These are phyloP conservation scores for Atractosteus spatula DNA, from an alignment of 2,113 vertebrate species.

Conservation along the genomic window DNA sequence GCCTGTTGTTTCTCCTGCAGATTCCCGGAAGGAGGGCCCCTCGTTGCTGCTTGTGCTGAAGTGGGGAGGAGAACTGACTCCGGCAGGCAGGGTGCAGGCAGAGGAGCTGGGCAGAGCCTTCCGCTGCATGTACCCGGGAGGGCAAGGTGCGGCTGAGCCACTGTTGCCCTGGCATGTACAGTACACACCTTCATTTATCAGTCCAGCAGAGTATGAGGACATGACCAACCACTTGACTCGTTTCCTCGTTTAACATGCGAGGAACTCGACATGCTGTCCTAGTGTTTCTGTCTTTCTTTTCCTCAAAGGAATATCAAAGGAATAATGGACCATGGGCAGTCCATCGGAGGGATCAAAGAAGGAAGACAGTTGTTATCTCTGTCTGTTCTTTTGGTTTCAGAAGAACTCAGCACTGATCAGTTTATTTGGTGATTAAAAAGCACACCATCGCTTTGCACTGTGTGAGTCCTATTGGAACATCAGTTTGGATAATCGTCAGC, in stretches of 20 bases:
- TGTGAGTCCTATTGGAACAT: not conserved
- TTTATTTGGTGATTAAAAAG: no score
- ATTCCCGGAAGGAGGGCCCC: conserved; percentile 69
- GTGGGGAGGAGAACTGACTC: conserved; percentile 95
- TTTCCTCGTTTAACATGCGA: not conserved
- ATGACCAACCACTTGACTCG: not conserved
- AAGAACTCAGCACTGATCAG: no score
- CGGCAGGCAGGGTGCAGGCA: conserved; percentile 88
- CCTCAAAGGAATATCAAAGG: not conserved
- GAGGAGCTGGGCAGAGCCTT: conserved; percentile 95
- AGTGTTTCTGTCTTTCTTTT: not conserved
- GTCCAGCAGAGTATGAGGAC: not conserved
- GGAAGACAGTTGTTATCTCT: not conserved
- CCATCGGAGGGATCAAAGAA: not conserved
- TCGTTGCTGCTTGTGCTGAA: conserved; percentile 92
- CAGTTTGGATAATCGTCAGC: not conserved
- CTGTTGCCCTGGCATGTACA: not conserved
- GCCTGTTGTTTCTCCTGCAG: conserved; percentile 49
- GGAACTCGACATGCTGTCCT: not conserved
- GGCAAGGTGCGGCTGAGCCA: conserved; percentile 77
- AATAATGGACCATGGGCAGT: not conserved
- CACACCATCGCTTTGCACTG: not conserved
- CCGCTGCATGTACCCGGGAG: conserved; percentile 97
- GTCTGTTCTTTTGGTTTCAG: not conserved
- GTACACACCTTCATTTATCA: not conserved